A percentile compares a stretch with the other conserved stretches of the same genome.
Conservation (phyloP, 2,888 invertebrate genomes). For the Pandemis cinnamomeana region DNA sequence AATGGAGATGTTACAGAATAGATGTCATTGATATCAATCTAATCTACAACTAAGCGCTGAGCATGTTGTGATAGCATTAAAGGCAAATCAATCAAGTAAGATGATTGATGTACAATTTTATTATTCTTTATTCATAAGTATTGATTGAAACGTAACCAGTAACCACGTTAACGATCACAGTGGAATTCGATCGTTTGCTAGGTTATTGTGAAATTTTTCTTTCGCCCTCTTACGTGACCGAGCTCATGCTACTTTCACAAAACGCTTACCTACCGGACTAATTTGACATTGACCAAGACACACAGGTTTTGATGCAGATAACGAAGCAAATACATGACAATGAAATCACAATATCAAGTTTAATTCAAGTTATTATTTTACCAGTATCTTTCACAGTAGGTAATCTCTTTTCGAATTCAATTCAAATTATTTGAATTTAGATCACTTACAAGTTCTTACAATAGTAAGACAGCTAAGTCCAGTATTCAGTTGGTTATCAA, state of each 20-base stretch:
- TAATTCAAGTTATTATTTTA: too few species aligned
- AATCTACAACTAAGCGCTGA: neutral
- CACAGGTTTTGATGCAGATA: neutral
- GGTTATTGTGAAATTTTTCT: conserved; percentile 33
- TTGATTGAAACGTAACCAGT: conserved; percentile 3
- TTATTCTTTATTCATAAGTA: neutral
- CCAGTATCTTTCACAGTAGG: too few species aligned
- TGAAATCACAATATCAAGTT: too few species aligned
- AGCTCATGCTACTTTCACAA: conserved; percentile 36
- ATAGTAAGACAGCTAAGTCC: too few species aligned
- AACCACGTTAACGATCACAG: neutral
- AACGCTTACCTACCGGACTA: conserved; percentile 9
- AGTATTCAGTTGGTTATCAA: too few species aligned
- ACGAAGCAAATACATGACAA: too few species aligned
- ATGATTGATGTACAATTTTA: neutral
- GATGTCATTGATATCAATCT: neutral
- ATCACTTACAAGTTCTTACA: too few species aligned
- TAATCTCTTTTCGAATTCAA: too few species aligned
- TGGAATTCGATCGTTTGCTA: conserved; percentile 16
- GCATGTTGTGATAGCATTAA: neutral
- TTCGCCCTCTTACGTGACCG: conserved; percentile 38
- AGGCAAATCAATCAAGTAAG: neutral
- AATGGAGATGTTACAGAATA: conserved; percentile 6
- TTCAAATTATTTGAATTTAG: too few species aligned
- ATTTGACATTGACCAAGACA: conserved; percentile 39